phyloP scores from a whole-genome alignment of 2,113 vertebrate species.

The Dicaeum eximium region DNA sequence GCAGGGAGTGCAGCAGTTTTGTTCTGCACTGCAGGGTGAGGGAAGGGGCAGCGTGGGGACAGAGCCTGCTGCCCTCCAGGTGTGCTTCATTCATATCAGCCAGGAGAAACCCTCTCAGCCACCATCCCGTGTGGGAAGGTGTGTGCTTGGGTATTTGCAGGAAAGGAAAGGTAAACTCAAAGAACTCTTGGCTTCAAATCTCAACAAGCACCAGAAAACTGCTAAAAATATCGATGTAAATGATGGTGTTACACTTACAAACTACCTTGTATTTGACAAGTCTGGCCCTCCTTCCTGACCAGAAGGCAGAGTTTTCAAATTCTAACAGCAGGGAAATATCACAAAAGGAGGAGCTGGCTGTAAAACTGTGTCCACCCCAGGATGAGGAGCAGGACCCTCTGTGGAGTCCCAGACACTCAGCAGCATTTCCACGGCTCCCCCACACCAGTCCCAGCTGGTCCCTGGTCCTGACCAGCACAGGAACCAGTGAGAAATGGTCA shows the following conservation, averaged over 20 bases:
- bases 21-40: not conserved
- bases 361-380: not conserved
- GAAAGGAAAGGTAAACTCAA: not conserved
- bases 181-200: not conserved
- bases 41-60: not conserved
- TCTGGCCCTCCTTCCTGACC: not conserved
- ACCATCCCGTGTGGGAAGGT: not conserved
- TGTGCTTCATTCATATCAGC: not conserved
- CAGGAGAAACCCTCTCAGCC: not conserved
- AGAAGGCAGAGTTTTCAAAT: not conserved
- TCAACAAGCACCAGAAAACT: not conserved
- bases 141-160: not conserved
- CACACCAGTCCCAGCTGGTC: not conserved
- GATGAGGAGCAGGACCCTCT: not conserved
- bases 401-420: not conserved
- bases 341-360: not conserved
- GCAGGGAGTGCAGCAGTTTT: not conserved
- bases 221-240: not conserved
- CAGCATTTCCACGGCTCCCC: not conserved
- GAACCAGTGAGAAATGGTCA: not conserved
- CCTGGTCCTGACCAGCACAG: not conserved
- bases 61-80: not conserved
- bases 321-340: not conserved
- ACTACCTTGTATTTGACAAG: not conserved
- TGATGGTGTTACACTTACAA: not conserved